phyloP scores from a whole-genome alignment of 2,888 invertebrate genomes.

The Neocrepidodera transversa region DNA sequence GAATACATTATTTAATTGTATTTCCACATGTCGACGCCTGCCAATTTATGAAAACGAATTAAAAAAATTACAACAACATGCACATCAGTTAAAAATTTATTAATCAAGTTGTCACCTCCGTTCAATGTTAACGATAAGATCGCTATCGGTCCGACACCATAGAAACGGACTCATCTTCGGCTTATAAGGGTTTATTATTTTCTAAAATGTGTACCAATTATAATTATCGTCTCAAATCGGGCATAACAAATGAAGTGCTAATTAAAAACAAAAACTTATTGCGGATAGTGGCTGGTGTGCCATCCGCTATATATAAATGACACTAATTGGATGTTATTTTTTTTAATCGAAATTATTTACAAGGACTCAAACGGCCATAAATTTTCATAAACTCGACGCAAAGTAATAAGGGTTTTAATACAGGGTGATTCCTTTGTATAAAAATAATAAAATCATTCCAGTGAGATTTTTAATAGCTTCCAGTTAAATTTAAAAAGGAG shows the following conservation, averaged over 20 bases:
- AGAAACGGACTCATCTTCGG: conserved; percentile 5
- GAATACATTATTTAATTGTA: too few relatives aligned
- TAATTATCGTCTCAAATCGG: conserved; percentile 34
- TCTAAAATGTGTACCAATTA: conserved; percentile 37
- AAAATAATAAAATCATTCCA: too few relatives aligned
- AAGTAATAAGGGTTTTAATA: conserved; percentile 26
- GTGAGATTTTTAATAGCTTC: too few relatives aligned
- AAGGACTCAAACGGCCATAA: conserved; percentile 29
- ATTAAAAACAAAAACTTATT: conserved; percentile 36
- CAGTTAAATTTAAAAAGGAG: too few relatives aligned
- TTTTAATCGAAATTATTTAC: conserved; percentile 36
- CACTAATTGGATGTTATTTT: conserved; percentile 33
- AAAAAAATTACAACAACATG: neutral
- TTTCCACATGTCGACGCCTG: neutral
- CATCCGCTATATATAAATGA: conserved; percentile 30
- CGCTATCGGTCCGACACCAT: conserved; percentile 1
- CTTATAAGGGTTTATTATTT: conserved; percentile 26
- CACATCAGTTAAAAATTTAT: neutral
- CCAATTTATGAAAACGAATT: neutral
- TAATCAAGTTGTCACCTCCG: conserved; percentile 6
- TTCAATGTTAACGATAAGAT: conserved; percentile 7
- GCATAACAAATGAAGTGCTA: conserved; percentile 38
- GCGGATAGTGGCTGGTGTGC: conserved; percentile 29
- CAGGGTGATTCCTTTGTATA: conserved; percentile 17
- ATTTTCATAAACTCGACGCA: conserved; percentile 31